Evolutionary conservation across 92 coral and sea anemone genomes (phyloP), one percentile per base, ranked within the genome.

Genomic region (Paragorgia papillata): DNA sequence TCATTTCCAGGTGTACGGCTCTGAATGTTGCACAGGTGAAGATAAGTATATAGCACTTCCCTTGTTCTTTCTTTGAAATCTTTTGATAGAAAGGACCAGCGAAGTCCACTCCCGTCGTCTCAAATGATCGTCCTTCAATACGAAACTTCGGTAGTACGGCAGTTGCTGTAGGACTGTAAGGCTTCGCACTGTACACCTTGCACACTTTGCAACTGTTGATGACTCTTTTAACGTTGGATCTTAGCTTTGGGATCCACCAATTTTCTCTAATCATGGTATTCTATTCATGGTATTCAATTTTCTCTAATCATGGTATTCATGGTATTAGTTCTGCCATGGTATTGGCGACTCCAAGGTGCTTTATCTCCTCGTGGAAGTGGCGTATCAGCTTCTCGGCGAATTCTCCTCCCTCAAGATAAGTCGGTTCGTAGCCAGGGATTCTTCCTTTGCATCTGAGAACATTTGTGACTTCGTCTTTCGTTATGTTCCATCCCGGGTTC

Each of bases 361-460:
- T 80, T 15, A 70, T 75, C 41, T 81, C 53, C 19, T 73, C 58
- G 31, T 89, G 85, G 21, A 71, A 35, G 67, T 82, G 87, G 26
- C 34, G 50, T 20, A 86, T 77, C 19, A 87, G 83, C 82, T 90
- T 90, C 71, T 81, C 85, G 24, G 85, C 78, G 25, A 90, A 80
- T 9, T 28, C 80, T 56, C 88, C 90, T 12, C 48, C 66, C 24
- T 82, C 85, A 50, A 86, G 33, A 44, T 83, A 86, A 17, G 62
- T 81, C 13, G 96, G 96, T 32, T 48, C 46, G 74, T 90, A 90
- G 4, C 84, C 76, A 17, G 78, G 35, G 29, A 76, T 66, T 68
- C 90, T 54, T 13, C 89, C 87, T 54, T 80, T 66, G 64, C 89
- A 90, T 73, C 37, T 84, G 27, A 80, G 79, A 1, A 87, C 35